Evolutionary conservation across 1,140 invertebrate genomes (phyloP).

Genomic region (Drosophila lacteicornis): DNA sequence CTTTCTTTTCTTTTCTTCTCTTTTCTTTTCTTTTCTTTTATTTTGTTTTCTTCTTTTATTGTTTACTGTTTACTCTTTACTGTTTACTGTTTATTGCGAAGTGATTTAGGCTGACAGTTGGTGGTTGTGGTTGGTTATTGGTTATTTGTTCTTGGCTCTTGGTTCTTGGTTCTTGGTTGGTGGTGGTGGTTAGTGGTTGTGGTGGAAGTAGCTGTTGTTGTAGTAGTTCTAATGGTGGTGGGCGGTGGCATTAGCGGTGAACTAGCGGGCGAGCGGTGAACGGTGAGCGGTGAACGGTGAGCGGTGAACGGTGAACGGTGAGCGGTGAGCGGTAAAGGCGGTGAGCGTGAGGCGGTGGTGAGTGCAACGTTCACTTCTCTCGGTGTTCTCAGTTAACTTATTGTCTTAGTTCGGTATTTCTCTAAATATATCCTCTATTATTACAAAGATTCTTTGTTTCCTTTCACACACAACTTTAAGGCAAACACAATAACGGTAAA

Average conservation of each 20-base stretch:
- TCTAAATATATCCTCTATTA: background rate
- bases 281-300: conserved; percentile 52
- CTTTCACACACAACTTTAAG: conserved; percentile 17
- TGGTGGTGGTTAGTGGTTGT: conserved; percentile 37
- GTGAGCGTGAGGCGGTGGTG: conserved; percentile 35
- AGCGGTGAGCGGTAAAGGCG: conserved; percentile 14
- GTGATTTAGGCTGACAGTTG: conserved; percentile 41
- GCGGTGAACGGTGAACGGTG: conserved; percentile 14
- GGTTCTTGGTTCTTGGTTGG: conserved; percentile 17
- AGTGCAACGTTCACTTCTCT: conserved; percentile 45
- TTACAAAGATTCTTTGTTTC: conserved; percentile 13
- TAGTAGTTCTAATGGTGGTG: conserved; percentile 38
- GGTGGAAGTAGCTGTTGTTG: conserved; percentile 26
- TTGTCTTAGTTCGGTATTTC: conserved; percentile 19
- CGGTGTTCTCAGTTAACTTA: conserved; percentile 6
- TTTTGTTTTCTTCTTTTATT: conserved; percentile 21
- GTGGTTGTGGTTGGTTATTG: conserved; percentile 38
- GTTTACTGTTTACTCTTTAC: conserved; percentile 14
- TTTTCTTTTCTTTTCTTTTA: conserved; percentile 8
- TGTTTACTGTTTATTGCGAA: conserved; percentile 19
- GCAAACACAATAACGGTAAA: conserved; percentile 24
- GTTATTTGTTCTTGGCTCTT: conserved; percentile 29
- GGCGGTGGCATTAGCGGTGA: conserved; percentile 62
- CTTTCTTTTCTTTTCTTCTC: conserved; percentile 27
- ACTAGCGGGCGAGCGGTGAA: conserved; percentile 41